phyloP scores from a whole-genome alignment of 1,140 invertebrate genomes.

The Pygmarrhopalites habei region DNA sequence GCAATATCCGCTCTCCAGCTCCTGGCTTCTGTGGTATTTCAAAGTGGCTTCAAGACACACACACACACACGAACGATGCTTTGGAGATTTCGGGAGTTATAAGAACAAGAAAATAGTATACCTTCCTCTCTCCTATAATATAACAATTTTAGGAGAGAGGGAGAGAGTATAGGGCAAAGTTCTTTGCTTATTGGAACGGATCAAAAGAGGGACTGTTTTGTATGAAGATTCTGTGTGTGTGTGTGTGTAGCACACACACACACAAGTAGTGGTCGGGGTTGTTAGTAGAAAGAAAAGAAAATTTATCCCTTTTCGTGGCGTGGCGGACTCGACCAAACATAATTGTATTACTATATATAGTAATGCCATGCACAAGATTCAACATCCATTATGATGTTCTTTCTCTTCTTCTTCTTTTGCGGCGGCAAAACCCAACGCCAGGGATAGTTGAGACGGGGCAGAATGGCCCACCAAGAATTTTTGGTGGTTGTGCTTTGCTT shows the following conservation, averaged over 20 bases:
- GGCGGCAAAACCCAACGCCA: too few relatives aligned
- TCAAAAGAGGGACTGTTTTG: conserved; percentile 36
- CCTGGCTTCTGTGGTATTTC: conserved; percentile 21
- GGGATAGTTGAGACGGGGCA: conserved; percentile 9
- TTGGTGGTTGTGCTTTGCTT: background rate
- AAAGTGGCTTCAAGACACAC: background rate
- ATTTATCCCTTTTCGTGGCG: conserved; percentile 35
- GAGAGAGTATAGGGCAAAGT: too few relatives aligned
- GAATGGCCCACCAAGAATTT: conserved; percentile 17
- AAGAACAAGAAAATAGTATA: too few relatives aligned
- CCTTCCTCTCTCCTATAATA: too few relatives aligned
- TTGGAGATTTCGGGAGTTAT: too few relatives aligned
- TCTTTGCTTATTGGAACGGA: conserved; percentile 37
- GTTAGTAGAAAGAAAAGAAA: conserved; percentile 34
- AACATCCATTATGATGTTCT: conserved; percentile 30
- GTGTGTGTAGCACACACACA: background rate
- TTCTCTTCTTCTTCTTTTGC: too few relatives aligned
- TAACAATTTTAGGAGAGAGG: too few relatives aligned
- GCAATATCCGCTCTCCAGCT: conserved; percentile 36
- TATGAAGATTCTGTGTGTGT: conserved; percentile 4
- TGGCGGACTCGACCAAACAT: conserved; percentile 32
- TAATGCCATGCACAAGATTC: conserved; percentile 25
- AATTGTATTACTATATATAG: conserved; percentile 30
- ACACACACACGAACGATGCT: too few relatives aligned
- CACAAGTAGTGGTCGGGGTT: conserved; percentile 12